phyloP scores from a whole-genome alignment of 2,113 vertebrate genomes.

The Gambusia affinis region DNA sequence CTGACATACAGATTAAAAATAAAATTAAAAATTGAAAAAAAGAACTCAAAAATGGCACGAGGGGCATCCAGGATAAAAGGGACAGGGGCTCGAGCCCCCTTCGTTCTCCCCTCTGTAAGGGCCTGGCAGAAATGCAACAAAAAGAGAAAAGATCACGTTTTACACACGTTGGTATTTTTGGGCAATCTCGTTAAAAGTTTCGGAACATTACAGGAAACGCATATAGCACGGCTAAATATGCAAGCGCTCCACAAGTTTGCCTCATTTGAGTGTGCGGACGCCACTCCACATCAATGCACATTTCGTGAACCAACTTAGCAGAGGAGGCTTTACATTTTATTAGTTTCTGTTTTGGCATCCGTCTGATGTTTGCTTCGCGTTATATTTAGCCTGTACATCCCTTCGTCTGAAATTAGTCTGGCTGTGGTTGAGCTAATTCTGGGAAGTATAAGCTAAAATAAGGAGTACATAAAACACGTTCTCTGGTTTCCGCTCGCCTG shows the following conservation, averaged over 20 bases:
- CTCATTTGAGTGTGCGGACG: constrained; percentile 1
- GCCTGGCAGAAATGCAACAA: neutral
- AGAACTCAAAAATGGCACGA: too few relatives aligned
- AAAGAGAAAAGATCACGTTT: constrained; percentile 40
- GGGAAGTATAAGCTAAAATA: constrained; percentile 65
- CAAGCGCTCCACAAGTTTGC: constrained; percentile 7
- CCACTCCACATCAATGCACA: constrained; percentile 25
- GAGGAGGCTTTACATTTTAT: constrained; percentile 56
- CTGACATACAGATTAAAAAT: too few relatives aligned
- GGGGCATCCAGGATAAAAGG: too few relatives aligned
- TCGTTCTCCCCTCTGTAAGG: too few relatives aligned
- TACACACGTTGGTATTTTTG: constrained; percentile 31
- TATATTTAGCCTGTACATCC: constrained; percentile 69
- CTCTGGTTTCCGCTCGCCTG: constrained; percentile 67
- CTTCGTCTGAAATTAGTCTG: constrained; percentile 55
- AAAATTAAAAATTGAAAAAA: too few relatives aligned
- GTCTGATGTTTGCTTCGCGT: constrained; percentile 39
- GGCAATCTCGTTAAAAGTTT: constrained; percentile 37
- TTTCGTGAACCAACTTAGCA: constrained; percentile 42
- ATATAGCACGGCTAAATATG: constrained; percentile 41
- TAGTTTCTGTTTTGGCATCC: constrained; percentile 65
- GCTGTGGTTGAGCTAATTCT: constrained; percentile 61
- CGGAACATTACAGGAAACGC: constrained; percentile 36
- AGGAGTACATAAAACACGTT: constrained; percentile 60
- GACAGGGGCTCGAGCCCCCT: too few relatives aligned